Evolutionary conservation across 2,113 vertebrate species (phyloP).

Genomic region (Pelvicachromis taeniatus): DNA sequence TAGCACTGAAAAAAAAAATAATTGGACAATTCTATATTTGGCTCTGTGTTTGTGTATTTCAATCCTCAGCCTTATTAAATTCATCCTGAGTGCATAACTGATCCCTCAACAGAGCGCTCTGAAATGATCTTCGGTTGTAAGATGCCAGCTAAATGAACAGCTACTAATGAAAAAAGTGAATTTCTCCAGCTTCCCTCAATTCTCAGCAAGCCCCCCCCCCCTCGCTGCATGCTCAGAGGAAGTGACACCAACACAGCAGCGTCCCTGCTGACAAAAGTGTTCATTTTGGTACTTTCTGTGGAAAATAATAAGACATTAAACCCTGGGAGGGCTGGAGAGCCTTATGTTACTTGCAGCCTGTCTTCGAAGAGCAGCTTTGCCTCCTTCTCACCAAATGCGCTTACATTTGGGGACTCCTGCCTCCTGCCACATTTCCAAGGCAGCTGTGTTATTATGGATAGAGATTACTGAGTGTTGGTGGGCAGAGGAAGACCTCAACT

Average conservation of each 20-base stretch:
- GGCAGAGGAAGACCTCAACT: slow-evolving; percentile 49
- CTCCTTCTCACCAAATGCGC: slow-evolving; percentile 40
- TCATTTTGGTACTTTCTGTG: slow-evolving; percentile 48
- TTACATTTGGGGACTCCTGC: slow-evolving; percentile 44
- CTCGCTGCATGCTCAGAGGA: slow-evolving; percentile 3
- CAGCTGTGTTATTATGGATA: slow-evolving; percentile 63
- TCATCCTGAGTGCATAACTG: background rate
- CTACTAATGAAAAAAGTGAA: background rate
- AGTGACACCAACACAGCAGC: slow-evolving; percentile 31
- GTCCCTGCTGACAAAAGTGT: slow-evolving; percentile 50
- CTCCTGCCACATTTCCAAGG: slow-evolving; percentile 48
- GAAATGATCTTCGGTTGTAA: slow-evolving; percentile 10
- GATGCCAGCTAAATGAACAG: slow-evolving; percentile 15
- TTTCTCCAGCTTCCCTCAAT: slow-evolving; percentile 1
- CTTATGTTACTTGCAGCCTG: slow-evolving; percentile 50
- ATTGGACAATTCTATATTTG: slow-evolving; percentile 41
- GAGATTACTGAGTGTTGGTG: slow-evolving; percentile 53
- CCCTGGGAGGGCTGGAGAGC: slow-evolving; percentile 53
- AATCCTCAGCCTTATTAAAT: slow-evolving; percentile 4
- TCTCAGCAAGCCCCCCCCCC: background rate
- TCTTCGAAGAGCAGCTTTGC: slow-evolving; percentile 50
- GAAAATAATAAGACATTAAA: slow-evolving; percentile 70
- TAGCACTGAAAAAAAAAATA: background rate
- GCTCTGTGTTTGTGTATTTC: background rate
- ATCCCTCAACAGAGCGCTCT: background rate